Evolutionary conservation across 2,888 invertebrate species (phyloP).

Genomic region (Girardia tigrina): DNA sequence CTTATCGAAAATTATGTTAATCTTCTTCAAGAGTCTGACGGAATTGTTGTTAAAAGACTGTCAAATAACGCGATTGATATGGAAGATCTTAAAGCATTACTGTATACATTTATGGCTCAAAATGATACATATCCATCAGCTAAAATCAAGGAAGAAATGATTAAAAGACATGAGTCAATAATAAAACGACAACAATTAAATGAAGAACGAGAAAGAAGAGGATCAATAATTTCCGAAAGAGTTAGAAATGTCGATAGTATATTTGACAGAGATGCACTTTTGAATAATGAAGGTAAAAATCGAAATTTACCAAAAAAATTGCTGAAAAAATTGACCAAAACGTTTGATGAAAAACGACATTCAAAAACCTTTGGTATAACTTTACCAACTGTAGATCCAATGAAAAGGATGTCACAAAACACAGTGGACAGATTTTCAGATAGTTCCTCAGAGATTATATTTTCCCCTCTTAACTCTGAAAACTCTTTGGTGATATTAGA

Average conservation of each 20-base stretch:
- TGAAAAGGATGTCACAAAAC: neutral
- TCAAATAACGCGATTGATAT: slow-evolving; percentile 6
- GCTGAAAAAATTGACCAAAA: slow-evolving; percentile 12
- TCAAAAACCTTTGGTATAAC: too few species aligned
- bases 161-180: neutral
- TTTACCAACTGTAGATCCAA: neutral
- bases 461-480: too few species aligned
- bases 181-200: neutral
- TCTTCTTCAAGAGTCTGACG: neutral
- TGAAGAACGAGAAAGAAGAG: too few species aligned
- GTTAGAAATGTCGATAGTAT: too few species aligned
- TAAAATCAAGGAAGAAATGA: slow-evolving; percentile 5
- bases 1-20: neutral
- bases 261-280: too few species aligned
- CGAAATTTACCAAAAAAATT: slow-evolving; percentile 1
- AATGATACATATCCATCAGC: neutral
- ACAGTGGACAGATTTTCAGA: neutral
- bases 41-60: neutral
- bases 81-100: neutral
- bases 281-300: neutral
- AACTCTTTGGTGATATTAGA: too few species aligned
- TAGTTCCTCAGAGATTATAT: too few species aligned
- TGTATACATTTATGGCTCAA: neutral
- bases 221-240: too few species aligned
- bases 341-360: too few species aligned